Percentiles rank a stretch among this genome's conserved stretches.
phyloP scores from a whole-genome alignment of 2,888 invertebrate genomes.

The Drosophila mayaguana region DNA sequence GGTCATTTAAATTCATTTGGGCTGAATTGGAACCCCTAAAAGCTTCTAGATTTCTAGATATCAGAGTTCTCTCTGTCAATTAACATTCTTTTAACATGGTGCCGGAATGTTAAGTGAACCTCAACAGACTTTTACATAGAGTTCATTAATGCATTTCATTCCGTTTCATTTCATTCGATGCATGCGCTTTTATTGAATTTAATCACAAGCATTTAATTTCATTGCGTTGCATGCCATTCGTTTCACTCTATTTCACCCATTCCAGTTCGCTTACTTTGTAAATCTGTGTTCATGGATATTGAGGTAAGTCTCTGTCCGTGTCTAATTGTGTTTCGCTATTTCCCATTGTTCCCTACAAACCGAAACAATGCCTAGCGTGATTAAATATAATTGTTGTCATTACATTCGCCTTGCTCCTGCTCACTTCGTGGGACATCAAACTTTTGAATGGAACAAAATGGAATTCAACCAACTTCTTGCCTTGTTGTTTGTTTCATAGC shows the following conservation, averaged over 20 bases:
- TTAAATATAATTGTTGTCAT: not conserved
- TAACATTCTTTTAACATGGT: not conserved
- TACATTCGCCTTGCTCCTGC: too few species aligned
- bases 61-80: too few species aligned
- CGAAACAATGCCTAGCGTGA: not conserved
- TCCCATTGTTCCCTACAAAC: not conserved
- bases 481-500: not conserved
- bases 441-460: not conserved
- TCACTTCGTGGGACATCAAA: not conserved
- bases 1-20: conserved; percentile 25
- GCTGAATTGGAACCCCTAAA: conserved; percentile 16
- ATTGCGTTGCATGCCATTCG: not conserved
- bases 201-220: conserved; percentile 3
- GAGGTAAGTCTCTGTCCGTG: not conserved
- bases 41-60: not conserved
- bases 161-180: not conserved
- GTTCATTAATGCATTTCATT: conserved; percentile 3
- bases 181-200: conserved; percentile 6
- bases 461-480: not conserved
- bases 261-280: not conserved
- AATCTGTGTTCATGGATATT: not conserved
- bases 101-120: not conserved
- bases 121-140: too few species aligned
- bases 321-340: not conserved
- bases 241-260: conserved; percentile 2